Evolutionary conservation across 2,888 invertebrate species (phyloP).

Genomic region (Cybosia mesomella): DNA sequence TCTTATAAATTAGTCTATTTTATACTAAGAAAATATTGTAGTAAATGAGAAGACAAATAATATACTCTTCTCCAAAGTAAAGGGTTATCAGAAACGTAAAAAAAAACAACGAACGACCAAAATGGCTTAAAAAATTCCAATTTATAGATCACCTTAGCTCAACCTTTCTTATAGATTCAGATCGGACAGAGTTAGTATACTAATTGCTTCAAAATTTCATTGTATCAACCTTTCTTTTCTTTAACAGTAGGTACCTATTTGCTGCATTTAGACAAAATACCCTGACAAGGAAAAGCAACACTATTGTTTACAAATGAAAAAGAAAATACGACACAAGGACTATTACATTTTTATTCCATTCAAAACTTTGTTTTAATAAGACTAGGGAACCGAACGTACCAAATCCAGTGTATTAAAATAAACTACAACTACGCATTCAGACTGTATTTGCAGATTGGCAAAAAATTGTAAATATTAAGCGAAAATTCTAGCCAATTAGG

Average conservation of each 20-base stretch:
- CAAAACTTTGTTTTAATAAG: slow-evolving; percentile 57
- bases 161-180: too few species aligned
- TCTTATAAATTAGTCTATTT: background rate
- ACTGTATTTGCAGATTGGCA: slow-evolving; percentile 66
- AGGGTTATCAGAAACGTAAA: too few species aligned
- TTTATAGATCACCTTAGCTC: too few species aligned
- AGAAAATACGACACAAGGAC: slow-evolving; percentile 7
- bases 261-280: too few species aligned
- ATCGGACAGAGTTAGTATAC: too few species aligned
- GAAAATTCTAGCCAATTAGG: slow-evolving; percentile 80
- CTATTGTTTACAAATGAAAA: background rate
- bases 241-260: too few species aligned
- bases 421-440: slow-evolving; percentile 57
- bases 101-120: too few species aligned
- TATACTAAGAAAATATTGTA: background rate
- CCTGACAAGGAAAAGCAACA: background rate
- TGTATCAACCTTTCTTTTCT: too few species aligned
- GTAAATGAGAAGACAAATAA: too few species aligned
- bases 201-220: too few species aligned
- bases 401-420: slow-evolving; percentile 58
- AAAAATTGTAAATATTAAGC: slow-evolving; percentile 77
- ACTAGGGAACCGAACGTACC: slow-evolving; percentile 57
- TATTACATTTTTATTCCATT: slow-evolving; percentile 24
- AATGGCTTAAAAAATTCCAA: too few species aligned
- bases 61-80: too few species aligned